Evolutionary conservation across 1,140 invertebrate genomes (phyloP).

Genomic region (Pseudomyrmex flavicornis): DNA sequence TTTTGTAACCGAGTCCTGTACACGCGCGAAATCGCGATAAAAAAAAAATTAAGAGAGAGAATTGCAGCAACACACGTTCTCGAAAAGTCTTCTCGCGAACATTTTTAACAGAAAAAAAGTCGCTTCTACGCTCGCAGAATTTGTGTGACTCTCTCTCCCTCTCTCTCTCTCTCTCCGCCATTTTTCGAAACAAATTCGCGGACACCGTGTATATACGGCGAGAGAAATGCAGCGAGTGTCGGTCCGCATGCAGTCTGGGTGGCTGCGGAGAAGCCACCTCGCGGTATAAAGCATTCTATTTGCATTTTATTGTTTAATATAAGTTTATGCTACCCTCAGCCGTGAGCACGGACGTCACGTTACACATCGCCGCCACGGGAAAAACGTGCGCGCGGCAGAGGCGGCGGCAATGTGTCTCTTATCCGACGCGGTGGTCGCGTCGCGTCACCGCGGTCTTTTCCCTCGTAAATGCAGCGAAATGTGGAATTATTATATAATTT

Average conservation of each 20-base stretch:
- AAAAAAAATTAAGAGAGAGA: no score
- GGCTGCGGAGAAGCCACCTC: slow-evolving; percentile 50
- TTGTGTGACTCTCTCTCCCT: no score
- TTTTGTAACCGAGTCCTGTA: no score
- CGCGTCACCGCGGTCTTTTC: slow-evolving; percentile 10
- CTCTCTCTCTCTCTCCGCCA: no score
- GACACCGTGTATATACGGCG: slow-evolving; percentile 42
- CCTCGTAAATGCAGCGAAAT: slow-evolving; percentile 49
- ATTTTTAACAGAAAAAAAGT: neutral
- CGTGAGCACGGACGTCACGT: slow-evolving; percentile 25
- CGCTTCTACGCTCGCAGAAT: neutral
- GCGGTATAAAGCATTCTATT: slow-evolving; percentile 76
- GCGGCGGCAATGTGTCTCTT: slow-evolving; percentile 45
- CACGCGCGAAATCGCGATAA: no score
- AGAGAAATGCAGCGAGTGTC: slow-evolving; percentile 27
- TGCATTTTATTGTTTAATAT: slow-evolving; percentile 83
- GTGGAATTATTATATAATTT: slow-evolving; percentile 58
- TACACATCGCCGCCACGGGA: slow-evolving; percentile 29
- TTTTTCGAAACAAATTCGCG: neutral
- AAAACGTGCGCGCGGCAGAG: neutral
- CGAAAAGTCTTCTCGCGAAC: neutral
- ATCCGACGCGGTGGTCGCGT: slow-evolving; percentile 9
- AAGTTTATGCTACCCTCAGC: slow-evolving; percentile 77
- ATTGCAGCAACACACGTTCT: no score
- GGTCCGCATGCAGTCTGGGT: slow-evolving; percentile 38